Evolutionary conservation across 64 coral and sea anemone species (phyloP).

Genomic region (Dendronephthya gigantea): DNA sequence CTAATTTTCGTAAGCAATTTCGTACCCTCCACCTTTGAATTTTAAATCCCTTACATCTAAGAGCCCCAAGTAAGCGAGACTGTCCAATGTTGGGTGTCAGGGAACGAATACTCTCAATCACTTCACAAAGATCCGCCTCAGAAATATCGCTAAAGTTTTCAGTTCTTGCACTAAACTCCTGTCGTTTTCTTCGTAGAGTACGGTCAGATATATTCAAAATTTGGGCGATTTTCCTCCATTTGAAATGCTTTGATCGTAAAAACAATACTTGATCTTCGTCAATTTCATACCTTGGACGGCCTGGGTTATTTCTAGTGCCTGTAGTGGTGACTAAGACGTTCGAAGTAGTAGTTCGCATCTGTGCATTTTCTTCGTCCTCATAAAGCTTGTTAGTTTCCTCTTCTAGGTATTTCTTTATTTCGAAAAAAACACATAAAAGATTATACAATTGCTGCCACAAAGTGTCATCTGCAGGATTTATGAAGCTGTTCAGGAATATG

Average conservation of each 20-base stretch:
- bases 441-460: background rate
- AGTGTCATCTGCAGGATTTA: background rate
- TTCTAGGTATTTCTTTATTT: background rate
- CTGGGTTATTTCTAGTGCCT: background rate
- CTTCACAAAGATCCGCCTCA: background rate
- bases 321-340: background rate
- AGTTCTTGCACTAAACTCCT: background rate
- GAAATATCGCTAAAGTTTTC: constrained; percentile 7
- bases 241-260: constrained; percentile 19
- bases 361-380: background rate
- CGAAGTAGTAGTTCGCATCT: background rate
- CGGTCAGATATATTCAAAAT: background rate
- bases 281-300: background rate
- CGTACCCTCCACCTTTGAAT: constrained; percentile 20
- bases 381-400: background rate
- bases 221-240: constrained; percentile 22
- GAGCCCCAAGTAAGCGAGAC: background rate
- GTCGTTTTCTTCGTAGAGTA: constrained; percentile 10
- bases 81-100: constrained; percentile 22
- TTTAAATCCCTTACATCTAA: background rate
- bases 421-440: background rate
- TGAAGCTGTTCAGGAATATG: background rate
- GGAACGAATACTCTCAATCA: background rate
- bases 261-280: constrained; percentile 19
- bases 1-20: constrained; percentile 4